These are phyloP conservation scores for Cryptomyrus ogoouensis DNA, from an alignment of 2,113 vertebrate genomes.

Conservation along the genomic window DNA sequence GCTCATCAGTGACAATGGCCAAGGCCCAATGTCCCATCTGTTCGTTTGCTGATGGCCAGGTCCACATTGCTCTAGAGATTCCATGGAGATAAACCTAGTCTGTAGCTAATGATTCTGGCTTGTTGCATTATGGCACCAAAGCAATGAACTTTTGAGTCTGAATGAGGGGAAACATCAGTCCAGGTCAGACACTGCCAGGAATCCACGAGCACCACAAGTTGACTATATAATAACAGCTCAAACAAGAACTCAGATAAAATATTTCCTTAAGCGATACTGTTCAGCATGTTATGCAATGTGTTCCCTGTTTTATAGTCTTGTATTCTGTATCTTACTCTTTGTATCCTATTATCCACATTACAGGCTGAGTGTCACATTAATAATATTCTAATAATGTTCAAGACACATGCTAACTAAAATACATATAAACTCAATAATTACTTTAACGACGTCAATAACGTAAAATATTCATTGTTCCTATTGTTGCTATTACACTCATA, in stretches of 20 bases:
- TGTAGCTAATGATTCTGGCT: neutral
- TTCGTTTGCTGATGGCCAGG: neutral
- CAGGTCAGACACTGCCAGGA: neutral
- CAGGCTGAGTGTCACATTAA: neutral
- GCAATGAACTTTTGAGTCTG: neutral
- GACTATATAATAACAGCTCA: neutral
- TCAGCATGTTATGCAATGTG: neutral
- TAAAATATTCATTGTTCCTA: neutral
- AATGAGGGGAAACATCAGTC: neutral
- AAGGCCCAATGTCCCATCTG: neutral
- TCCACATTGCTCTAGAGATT: neutral
- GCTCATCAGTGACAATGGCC: too few relatives aligned
- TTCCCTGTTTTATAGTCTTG: neutral
- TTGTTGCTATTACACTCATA: neutral
- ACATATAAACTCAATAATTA: neutral
- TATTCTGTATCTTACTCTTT: neutral
- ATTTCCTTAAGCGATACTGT: neutral
- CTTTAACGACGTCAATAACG: neutral
- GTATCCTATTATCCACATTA: neutral
- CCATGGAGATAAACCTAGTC: neutral
- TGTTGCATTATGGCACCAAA: neutral
- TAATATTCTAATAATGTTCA: neutral
- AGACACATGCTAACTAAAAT: neutral
- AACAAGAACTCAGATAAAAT: neutral
- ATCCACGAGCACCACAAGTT: neutral